Base-by-base conservation (phyloP, 2,797 vertebrate genomes). In the Sebastiscus albofasciatus region DNA sequence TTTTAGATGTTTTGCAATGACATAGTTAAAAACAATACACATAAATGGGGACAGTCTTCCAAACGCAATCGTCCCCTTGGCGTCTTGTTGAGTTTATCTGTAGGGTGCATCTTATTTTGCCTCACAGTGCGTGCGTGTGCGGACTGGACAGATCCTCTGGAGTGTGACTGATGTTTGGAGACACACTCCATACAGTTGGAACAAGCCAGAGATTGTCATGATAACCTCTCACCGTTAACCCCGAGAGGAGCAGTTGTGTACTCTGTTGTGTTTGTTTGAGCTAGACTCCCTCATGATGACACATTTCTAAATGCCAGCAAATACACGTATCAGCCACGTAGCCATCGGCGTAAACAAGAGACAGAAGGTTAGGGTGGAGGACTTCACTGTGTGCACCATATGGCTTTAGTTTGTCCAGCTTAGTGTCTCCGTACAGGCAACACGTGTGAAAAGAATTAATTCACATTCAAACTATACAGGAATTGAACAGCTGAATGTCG, bases 171-270 rank as follows among this genome's bases (percentile, higher is more conserved):
- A 90, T 87, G 61, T 33, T 58, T 83, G 72, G 80, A 87, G 83
- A 83, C 81, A 87, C 75, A 56, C 52, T 80, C 70, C 59, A 79
- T 83, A 73, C 77, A 79, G 85, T 87, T 93, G 46, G 69, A 89
- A 90, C 64, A 64, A 83, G 80, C 74, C 77, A 70, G 56, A 86
- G 89, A 90, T 90, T 58, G 73, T 91, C 89, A 59, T 67, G 89
- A 93, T 92, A 92, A 90, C 93, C 82, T 77, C 74, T 87, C 52
- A 86, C 79, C 59, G 13, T 72, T 85, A 72, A 83, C 80, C 77
- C 61, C 1, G 3, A 70, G 61, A 75, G 42, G 58, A 82, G 36
- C 64, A 26, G 55, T 75, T 61, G 60, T 69, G 54, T 39, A 39
- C 56, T 83, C 54, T 67, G 58, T 68, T 84, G 46, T 68, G 71